phyloP scores from a whole-genome alignment of 2,888 invertebrate genomes.

The Hypercompe scribonia region DNA sequence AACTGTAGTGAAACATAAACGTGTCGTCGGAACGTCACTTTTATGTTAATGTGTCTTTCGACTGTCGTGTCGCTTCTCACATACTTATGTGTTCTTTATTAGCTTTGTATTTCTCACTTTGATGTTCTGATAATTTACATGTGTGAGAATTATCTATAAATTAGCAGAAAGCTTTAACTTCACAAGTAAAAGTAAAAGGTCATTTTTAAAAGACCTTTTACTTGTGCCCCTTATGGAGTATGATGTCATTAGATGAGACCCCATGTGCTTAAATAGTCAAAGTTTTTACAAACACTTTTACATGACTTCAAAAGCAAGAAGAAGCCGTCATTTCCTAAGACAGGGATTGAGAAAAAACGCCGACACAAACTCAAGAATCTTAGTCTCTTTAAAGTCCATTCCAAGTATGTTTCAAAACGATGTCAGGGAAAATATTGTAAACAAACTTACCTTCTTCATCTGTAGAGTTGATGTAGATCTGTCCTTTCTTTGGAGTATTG shows the following conservation, averaged over 20 bases:
- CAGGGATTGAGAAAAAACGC: no score
- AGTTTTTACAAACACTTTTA: no score
- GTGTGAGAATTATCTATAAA: background rate
- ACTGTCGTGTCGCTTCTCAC: background rate
- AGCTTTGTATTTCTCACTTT: background rate
- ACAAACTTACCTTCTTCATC: constrained; percentile 63
- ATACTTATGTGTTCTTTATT: background rate
- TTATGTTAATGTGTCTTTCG: background rate
- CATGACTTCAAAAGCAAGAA: no score
- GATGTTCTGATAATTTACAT: background rate
- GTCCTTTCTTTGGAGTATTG: constrained; percentile 59
- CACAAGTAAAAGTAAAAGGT: no score
- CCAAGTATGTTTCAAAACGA: background rate
- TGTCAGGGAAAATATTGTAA: background rate
- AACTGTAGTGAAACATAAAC: background rate
- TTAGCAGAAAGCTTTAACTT: background rate
- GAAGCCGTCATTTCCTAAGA: no score
- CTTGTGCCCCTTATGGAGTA: background rate
- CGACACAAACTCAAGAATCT: no score
- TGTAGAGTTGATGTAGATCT: constrained; percentile 66
- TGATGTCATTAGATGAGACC: background rate
- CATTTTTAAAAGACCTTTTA: background rate
- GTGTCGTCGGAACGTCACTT: background rate
- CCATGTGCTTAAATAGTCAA: background rate
- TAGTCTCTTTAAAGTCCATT: no score